These are phyloP conservation scores for Ommatoiulus sabulosus DNA, from an alignment of 2,888 invertebrate species.

Conservation along the genomic window DNA sequence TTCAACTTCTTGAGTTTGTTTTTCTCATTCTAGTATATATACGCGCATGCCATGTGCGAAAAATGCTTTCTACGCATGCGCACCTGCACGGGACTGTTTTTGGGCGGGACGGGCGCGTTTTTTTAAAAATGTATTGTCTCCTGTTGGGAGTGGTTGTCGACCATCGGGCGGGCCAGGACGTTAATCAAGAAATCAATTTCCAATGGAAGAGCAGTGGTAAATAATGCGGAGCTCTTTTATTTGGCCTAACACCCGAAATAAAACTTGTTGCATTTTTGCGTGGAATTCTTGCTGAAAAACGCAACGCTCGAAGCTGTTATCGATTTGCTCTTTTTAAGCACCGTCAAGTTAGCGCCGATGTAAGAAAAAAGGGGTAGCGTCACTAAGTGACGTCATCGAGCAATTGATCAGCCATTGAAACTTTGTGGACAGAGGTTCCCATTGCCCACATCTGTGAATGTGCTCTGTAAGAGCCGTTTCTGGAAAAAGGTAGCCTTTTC, in stretches of 20 bases:
- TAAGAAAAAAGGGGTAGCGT: neutral
- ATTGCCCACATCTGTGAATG: neutral
- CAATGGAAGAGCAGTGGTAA: neutral
- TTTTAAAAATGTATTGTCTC: too few species aligned
- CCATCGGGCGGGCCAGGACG: too few species aligned
- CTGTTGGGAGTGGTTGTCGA: too few species aligned
- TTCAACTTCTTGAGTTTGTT: too few species aligned
- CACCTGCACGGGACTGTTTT: too few species aligned
- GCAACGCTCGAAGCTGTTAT: slow-evolving; percentile 9
- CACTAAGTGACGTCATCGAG: neutral
- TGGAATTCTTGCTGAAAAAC: neutral
- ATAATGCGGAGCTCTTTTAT: neutral
- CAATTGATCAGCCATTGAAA: slow-evolving; percentile 28
- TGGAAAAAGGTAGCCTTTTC: slow-evolving; percentile 27
- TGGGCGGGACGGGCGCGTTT: too few species aligned
- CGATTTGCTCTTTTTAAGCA: neutral
- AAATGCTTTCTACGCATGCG: too few species aligned
- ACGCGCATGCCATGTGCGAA: too few species aligned
- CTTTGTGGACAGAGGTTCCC: neutral
- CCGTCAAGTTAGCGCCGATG: neutral
- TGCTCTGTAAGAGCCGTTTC: neutral
- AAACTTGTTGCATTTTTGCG: slow-evolving; percentile 39
- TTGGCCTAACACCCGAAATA: neutral
- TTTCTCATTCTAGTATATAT: too few species aligned
- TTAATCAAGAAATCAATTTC: too few species aligned